These are phyloP conservation scores for Sebastes aleutianus DNA, from an alignment of 2,797 vertebrate genomes.

Conservation along the genomic window DNA sequence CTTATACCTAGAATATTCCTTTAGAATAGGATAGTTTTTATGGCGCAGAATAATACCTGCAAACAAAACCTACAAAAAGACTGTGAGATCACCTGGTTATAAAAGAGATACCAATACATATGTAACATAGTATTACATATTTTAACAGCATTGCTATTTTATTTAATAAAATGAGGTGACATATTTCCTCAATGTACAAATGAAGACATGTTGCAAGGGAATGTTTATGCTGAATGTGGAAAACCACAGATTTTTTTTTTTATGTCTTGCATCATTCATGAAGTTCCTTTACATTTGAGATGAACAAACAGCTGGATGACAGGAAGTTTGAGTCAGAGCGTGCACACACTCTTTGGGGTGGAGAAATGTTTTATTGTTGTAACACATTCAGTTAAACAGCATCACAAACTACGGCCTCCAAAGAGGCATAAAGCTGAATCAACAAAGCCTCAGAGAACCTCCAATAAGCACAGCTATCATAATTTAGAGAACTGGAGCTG, in stretches of 20 bases:
- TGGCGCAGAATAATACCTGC: neutral
- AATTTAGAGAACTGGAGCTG: neutral
- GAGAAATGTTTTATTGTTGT: neutral
- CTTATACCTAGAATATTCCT: too few species aligned
- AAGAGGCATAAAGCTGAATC: neutral
- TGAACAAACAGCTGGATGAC: too few species aligned
- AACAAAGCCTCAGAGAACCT: neutral
- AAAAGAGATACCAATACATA: neutral
- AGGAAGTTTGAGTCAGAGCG: neutral
- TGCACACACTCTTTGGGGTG: neutral
- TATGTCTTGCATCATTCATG: neutral
- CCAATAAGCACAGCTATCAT: neutral
- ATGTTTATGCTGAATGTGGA: neutral
- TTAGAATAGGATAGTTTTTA: neutral
- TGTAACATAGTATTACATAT: neutral
- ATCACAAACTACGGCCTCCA: neutral
- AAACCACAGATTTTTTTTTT: neutral
- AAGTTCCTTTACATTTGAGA: neutral
- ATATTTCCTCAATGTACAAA: neutral
- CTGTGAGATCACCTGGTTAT: neutral
- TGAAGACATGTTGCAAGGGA: neutral
- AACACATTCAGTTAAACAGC: neutral
- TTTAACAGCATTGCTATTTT: neutral
- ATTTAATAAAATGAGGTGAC: neutral
- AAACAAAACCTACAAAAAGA: neutral